These are phyloP conservation scores for Ceratoteleas bidentatus DNA, from an alignment of 1,140 invertebrate genomes.

Conservation along the genomic window DNA sequence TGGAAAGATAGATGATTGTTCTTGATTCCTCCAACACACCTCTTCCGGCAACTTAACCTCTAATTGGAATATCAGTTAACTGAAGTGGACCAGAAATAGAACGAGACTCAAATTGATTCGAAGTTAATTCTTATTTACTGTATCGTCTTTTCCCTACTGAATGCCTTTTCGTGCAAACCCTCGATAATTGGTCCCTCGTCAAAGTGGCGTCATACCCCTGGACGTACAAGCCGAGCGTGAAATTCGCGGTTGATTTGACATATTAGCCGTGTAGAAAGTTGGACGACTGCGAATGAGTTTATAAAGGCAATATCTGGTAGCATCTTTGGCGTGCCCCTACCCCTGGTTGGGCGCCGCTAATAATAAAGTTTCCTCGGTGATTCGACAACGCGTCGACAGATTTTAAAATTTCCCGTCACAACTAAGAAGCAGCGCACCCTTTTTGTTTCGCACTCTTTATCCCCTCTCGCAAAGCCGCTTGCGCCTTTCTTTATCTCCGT, in stretches of 20 bases:
- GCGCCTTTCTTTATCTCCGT: slow-evolving; percentile 38
- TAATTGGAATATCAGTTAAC: no score
- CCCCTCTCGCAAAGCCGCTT: slow-evolving; percentile 56
- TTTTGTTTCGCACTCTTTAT: slow-evolving; percentile 60
- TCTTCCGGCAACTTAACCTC: no score
- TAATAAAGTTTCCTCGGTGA: slow-evolving; percentile 81
- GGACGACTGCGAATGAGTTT: slow-evolving; percentile 81
- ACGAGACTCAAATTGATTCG: no score
- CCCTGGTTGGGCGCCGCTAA: slow-evolving; percentile 70
- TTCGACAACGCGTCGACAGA: slow-evolving; percentile 82
- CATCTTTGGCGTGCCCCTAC: slow-evolving; percentile 11
- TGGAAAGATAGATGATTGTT: no score
- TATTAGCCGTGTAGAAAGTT: slow-evolving; percentile 67
- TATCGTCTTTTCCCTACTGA: background rate
- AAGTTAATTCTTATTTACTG: background rate
- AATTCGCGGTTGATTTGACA: slow-evolving; percentile 61
- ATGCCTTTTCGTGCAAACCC: background rate
- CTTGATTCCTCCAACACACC: no score
- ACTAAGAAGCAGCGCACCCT: slow-evolving; percentile 68
- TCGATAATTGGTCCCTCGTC: background rate
- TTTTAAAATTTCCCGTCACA: slow-evolving; percentile 82
- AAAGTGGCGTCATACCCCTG: background rate
- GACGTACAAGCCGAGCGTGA: slow-evolving; percentile 14
- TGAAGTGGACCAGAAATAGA: no score
- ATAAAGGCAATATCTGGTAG: slow-evolving; percentile 78